These are phyloP conservation scores for Oxystoma pomonae DNA, from an alignment of 2,888 invertebrate species.

Conservation along the genomic window DNA sequence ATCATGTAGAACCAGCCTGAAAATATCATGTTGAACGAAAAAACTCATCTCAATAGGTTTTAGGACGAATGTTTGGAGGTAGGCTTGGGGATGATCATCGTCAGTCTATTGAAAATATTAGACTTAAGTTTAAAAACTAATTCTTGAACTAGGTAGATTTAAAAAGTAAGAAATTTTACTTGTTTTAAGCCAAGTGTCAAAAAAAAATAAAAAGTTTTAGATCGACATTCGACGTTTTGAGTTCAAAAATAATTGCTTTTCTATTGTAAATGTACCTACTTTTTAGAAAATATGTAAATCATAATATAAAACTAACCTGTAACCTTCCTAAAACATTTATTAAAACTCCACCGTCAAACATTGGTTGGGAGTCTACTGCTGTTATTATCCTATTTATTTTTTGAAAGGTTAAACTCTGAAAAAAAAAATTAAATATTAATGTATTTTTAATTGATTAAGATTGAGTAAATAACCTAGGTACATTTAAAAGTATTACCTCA, in stretches of 20 bases:
- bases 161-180: no score
- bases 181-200: no score
- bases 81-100: constrained; percentile 91
- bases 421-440: constrained; percentile 29
- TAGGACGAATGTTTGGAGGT: constrained; percentile 90
- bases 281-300: no score
- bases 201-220: no score
- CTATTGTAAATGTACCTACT: no score
- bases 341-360: constrained; percentile 93
- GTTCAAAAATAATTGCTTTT: no score
- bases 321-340: constrained; percentile 95
- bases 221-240: no score
- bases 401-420: constrained; percentile 87
- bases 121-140: background rate
- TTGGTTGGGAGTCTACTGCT: constrained; percentile 95
- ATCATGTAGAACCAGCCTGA: constrained; percentile 90
- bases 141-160: background rate
- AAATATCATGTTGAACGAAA: constrained; percentile 93
- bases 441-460: no score
- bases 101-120: constrained; percentile 65
- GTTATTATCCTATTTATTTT: constrained; percentile 90
- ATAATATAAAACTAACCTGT: no score
- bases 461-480: no score
- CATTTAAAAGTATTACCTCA: no score
- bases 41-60: constrained; percentile 84